These are phyloP conservation scores for Temnothorax nylanderi DNA, from an alignment of 1,140 invertebrate species.

Conservation along the genomic window DNA sequence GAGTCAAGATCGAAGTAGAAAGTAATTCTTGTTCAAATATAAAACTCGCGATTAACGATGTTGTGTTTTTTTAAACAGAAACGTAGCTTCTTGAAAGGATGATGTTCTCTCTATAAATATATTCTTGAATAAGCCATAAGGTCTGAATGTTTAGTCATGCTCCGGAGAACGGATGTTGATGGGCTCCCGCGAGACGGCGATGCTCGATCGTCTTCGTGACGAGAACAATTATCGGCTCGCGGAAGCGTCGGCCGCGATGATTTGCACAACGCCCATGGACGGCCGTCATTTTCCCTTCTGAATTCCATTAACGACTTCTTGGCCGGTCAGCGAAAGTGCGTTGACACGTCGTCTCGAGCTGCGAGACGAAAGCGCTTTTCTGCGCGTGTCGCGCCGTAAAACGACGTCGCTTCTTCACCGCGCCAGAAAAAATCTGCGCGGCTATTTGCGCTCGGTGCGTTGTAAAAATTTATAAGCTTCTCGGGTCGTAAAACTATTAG, in stretches of 20 bases:
- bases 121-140: not conserved
- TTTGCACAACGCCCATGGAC: conserved; percentile 48
- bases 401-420: conserved; percentile 13
- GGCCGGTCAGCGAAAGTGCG: conserved; percentile 41
- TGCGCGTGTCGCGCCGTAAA: conserved; percentile 22
- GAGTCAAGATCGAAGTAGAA: not conserved
- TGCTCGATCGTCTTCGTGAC: conserved; percentile 36
- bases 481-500: conserved; percentile 37
- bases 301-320: conserved; percentile 45
- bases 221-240: conserved; percentile 43
- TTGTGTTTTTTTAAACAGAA: not conserved
- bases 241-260: conserved; percentile 45
- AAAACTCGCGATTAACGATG: not conserved
- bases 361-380: conserved; percentile 44
- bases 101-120: not conserved
- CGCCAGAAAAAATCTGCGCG: conserved; percentile 4
- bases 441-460: not conserved
- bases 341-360: conserved; percentile 26
- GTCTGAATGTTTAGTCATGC: conserved; percentile 25
- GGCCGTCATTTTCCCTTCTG: conserved; percentile 52
- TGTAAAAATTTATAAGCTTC: conserved; percentile 28
- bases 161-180: not conserved
- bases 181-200: not conserved
- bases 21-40: not conserved
- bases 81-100: not conserved